Evolutionary conservation across 2,888 invertebrate species (phyloP), one percentile per base, ranked within the genome.

Genomic region (Sturmia bella): DNA sequence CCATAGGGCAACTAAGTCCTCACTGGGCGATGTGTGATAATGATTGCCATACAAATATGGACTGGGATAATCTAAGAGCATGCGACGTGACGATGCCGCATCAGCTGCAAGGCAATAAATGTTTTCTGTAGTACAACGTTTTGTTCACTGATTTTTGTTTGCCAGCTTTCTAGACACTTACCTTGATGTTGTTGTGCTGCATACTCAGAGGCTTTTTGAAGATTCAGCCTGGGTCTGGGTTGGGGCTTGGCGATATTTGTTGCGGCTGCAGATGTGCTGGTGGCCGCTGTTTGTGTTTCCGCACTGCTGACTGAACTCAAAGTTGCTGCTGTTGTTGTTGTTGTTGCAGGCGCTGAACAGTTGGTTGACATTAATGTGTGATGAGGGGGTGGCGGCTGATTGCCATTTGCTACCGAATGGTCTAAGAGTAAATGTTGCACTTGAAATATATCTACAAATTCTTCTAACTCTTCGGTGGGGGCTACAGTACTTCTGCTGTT

Each of bases 371-470:
- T 63, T 52, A 85, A 81, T 77, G 83, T 82, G 12, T 85, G 87
- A 13, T 85, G 87, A 45, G 74, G 66, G 7, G 63, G 83, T 27
- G 73, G 84, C 54, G 74, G 85, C 57, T 59, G 85, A 59, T 64
- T 86, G 13, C 82, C 82, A 24, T 87, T 86, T 52, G 88, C 74
- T 43, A 88, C 87, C 57, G 91, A 89, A 15, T 90, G 89, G 85
- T 93, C 93, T 90, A 95, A 92, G 86, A 95, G 92, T 86, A 95
- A 91, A 90, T 95, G 94, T 88, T 95, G 95, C 90, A 96, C 96
- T 90, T 96, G 96, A 76, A 96, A 93, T 87, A 96, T 96, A 91
- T 96, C 96, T 90, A 96, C 95, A 91, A 95, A 96, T 92, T 96
- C 96, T 91, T 95, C 94, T 56, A 92, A 87, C 86, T 91, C 90